Evolutionary conservation across 2,888 invertebrate species (phyloP), one percentile per base, ranked within the genome.

Genomic region (Chouioia cunea): DNA sequence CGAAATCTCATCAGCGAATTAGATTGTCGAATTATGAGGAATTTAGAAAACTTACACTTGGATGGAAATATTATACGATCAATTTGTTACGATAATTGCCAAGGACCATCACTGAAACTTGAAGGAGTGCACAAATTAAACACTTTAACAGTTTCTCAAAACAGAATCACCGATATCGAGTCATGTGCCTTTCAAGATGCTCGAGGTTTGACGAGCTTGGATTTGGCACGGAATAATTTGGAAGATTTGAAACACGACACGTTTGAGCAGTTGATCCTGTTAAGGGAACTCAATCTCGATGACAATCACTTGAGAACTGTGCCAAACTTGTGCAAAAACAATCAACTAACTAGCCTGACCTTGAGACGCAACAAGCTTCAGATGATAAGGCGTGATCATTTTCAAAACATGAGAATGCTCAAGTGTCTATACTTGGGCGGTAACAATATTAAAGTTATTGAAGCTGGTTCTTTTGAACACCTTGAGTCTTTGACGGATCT

Each of bases 51-150:
- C 4, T 71, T 81, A 6, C 78, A 76, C 47, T 68, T 82, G 6
- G 81, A 80, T 57, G 78, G 76, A 2, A 82, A 82, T 59, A 65
- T 67, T 0, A 77, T 82, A 6, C 53, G 72, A 18, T 75, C 77
- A 10, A 75, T 81, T 43, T 80, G 81, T 50, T 77, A 76, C 48
- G 70, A 70, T 12, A 66, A 71, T 4, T 80, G 80, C 70, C 66
- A 67, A 6, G 75, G 74, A 2, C 62, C 66, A 14, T 76, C 74
- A 8, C 23, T 81, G 20, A 77, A 72, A 44, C 75, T 82, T 4
- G 73, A 76, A 10, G 77, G 73, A 2, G 77, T 77, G 4, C 72
- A 57, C 8, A 77, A 76, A 60, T 50, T 82, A 2, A 71, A 74
- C 48, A 77, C 76, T 16, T 69, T 82, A 4, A 80, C 80, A 0